Percentiles rank a stretch among this genome's conserved stretches.
Conservation (phyloP, 2,113 vertebrate species). For the Pionites leucogaster region DNA sequence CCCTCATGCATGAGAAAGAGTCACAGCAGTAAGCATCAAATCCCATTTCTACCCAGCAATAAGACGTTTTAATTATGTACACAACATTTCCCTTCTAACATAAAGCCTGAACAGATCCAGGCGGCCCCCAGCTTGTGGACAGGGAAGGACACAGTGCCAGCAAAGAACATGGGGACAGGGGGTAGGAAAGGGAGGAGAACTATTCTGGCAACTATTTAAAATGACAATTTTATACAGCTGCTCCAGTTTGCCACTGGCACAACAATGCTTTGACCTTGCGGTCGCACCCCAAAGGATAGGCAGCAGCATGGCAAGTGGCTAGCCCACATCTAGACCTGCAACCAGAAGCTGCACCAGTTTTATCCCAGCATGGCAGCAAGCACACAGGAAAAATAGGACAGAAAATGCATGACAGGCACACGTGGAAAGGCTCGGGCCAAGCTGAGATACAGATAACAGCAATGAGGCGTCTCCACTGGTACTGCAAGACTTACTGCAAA, state of each 20-base stretch:
- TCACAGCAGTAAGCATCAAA: slow-evolving; percentile 38
- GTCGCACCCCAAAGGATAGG: background rate
- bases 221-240: background rate
- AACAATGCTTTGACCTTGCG: accelerated
- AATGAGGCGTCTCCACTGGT: accelerated
- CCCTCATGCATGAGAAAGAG: slow-evolving; percentile 31
- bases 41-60: slow-evolving; percentile 27
- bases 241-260: background rate
- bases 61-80: background rate
- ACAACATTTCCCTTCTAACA: background rate
- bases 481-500: background rate
- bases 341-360: background rate
- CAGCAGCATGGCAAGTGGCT: background rate
- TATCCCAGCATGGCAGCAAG: background rate
- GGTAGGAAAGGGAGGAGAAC: background rate
- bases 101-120: slow-evolving; percentile 7
- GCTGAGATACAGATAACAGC: background rate
- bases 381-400: accelerated
- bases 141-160: accelerated
- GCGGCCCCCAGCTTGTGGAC: background rate
- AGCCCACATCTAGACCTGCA: background rate
- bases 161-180: background rate
- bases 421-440: accelerated
- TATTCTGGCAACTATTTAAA: background rate
- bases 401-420: background rate